Evolutionary conservation across 2,888 invertebrate genomes (phyloP), one percentile per base, ranked within the genome.

Genomic region (Scrobipalpa costella): DNA sequence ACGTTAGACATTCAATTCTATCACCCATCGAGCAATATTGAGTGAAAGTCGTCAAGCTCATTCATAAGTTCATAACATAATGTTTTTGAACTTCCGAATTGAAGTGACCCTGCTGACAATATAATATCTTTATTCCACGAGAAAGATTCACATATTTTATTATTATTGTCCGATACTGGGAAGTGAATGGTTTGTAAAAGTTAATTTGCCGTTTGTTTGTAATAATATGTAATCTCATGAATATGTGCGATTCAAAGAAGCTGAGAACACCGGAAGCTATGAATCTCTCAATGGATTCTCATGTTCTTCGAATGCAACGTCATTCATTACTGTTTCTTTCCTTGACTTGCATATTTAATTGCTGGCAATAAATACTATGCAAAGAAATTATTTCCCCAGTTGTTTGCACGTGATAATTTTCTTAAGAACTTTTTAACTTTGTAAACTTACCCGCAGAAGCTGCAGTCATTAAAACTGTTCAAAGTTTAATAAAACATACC

Each of bases 1-100:
- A n/a, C 19, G 57, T 7, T 11, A 11, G 1, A 13, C n/a, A n/a
- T n/a, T n/a, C n/a, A n/a, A n/a, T n/a, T n/a, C n/a, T n/a, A n/a
- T n/a, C n/a, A n/a, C n/a, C n/a, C n/a, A n/a, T n/a, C n/a, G n/a
- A n/a, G n/a, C n/a, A 63, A 63, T 62, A 74, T 76, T 76, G 67
- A 80, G 84, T 77, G 85, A 87, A 86, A 86, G 85, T 78, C 72
- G 71, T 78, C 70, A 73, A 74, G 78, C 76, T 73, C 72, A 76
- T 77, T 78, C 75, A 77, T 80, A n/a, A n/a, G n/a, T n/a, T n/a
- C n/a, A n/a, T n/a, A n/a, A n/a, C n/a, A n/a, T n/a, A n/a, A n/a
- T n/a, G n/a, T n/a, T n/a, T n/a, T n/a, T n/a, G n/a, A n/a, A n/a
- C n/a, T n/a, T n/a, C n/a, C n/a, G n/a, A n/a, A n/a, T n/a, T n/a